These are phyloP conservation scores for Lutraria rhynchaena DNA, from an alignment of 1,140 invertebrate genomes.

Conservation along the genomic window DNA sequence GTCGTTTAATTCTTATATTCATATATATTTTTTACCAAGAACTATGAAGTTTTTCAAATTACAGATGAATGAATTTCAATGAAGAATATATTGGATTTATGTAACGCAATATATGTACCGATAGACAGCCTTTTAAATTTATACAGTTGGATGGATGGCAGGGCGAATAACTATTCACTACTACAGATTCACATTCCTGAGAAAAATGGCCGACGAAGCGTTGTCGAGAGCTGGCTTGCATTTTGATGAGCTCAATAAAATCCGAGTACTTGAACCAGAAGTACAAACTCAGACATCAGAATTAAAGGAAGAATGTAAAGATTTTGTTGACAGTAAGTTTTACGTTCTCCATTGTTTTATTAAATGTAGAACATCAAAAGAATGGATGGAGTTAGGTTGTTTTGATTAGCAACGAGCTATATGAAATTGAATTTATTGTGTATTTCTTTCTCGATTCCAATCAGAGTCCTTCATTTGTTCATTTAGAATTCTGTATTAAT, in stretches of 20 bases:
- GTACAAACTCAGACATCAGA: conserved; percentile 89
- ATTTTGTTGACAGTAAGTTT: conserved; percentile 90
- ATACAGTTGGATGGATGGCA: too few species aligned
- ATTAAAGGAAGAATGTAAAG: conserved; percentile 91
- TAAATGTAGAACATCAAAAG: neutral
- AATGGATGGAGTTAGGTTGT: too few species aligned
- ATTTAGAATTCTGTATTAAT: too few species aligned
- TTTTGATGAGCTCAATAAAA: conserved; percentile 94
- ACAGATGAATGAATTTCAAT: too few species aligned
- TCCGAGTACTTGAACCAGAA: conserved; percentile 90
- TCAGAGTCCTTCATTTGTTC: too few species aligned
- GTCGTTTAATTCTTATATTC: too few species aligned
- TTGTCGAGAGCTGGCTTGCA: conserved; percentile 89
- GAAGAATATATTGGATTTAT: too few species aligned
- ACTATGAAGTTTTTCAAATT: too few species aligned
- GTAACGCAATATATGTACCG: too few species aligned
- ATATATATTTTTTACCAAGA: too few species aligned
- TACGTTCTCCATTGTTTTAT: too few species aligned
- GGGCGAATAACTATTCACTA: conserved; percentile 18
- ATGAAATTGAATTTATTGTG: neutral
- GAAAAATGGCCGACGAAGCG: conserved; percentile 87
- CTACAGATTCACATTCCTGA: conserved; percentile 64
- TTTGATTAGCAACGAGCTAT: neutral
- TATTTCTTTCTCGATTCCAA: neutral
- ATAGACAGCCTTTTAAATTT: too few species aligned